A percentile compares a stretch with the other conserved stretches of the same genome.
Conservation (phyloP, 2,888 invertebrate species). For the Saturnia pavonia region DNA sequence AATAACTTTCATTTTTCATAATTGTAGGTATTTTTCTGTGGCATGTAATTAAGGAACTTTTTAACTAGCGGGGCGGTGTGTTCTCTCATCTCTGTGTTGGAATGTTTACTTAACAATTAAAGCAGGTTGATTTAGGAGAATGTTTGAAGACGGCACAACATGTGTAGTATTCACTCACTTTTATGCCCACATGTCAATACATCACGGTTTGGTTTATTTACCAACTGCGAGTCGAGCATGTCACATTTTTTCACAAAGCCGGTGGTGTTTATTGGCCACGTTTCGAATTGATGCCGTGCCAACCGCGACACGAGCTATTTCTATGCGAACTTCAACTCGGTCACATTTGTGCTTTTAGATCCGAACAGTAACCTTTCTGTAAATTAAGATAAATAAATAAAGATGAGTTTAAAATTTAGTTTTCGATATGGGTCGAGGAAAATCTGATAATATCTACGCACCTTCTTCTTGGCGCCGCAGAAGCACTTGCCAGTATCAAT, state of each 20-base stretch:
- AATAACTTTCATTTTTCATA: background rate
- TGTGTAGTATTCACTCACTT: conserved; percentile 40
- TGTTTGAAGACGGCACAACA: conserved; percentile 58
- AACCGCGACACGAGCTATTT: conserved; percentile 70
- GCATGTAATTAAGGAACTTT: conserved; percentile 5
- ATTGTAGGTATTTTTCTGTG: conserved; percentile 14
- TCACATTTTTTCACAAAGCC: conserved; percentile 64
- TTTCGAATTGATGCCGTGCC: conserved; percentile 66
- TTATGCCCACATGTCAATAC: conserved; percentile 41
- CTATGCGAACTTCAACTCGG: conserved; percentile 40
- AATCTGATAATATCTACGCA: background rate
- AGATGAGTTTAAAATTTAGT: background rate
- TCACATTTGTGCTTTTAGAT: conserved; percentile 21
- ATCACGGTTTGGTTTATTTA: conserved; percentile 61
- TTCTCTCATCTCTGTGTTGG: conserved; percentile 9
- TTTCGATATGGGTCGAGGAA: background rate
- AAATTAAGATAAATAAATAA: conserved; percentile 18
- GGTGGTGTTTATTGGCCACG: conserved; percentile 54
- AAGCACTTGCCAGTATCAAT: too few species aligned
- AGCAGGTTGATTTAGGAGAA: conserved; percentile 47
- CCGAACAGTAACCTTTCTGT: conserved; percentile 27
- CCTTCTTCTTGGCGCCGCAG: too few species aligned
- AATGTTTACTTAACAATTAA: conserved; percentile 52
- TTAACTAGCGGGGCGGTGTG: conserved; percentile 3
- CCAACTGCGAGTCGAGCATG: conserved; percentile 46